phyloP scores from a whole-genome alignment of 2,888 invertebrate genomes.

The Charanyca ferruginea region DNA sequence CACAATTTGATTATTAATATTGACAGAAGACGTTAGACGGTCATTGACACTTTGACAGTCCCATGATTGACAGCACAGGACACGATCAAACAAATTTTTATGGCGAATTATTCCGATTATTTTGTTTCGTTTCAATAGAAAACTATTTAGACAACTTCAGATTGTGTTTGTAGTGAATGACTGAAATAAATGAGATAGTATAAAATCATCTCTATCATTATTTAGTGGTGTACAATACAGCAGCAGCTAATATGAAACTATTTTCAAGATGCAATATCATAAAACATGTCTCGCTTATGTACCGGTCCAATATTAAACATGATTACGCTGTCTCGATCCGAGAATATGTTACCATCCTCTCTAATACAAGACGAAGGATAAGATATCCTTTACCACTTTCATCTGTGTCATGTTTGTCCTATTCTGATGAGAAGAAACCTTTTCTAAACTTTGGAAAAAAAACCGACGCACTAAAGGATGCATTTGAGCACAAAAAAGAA shows the following conservation, averaged over 20 bases:
- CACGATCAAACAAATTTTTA: conserved; percentile 15
- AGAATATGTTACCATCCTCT: conserved; percentile 65
- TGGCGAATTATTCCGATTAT: conserved; percentile 32
- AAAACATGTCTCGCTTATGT: conserved; percentile 72
- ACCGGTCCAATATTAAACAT: conserved; percentile 60
- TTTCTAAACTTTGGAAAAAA: conserved; percentile 86
- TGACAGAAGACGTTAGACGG: too few species aligned
- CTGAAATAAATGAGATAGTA: conserved; percentile 7
- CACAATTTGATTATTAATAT: too few species aligned
- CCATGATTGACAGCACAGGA: not conserved
- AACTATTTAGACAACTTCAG: conserved; percentile 21
- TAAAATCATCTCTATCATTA: conserved; percentile 1
- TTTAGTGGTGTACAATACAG: conserved; percentile 8
- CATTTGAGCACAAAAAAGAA: conserved; percentile 92
- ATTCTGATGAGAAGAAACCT: conserved; percentile 82
- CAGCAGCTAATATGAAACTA: conserved; percentile 74
- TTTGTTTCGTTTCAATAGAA: conserved; percentile 16
- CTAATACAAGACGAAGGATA: conserved; percentile 64
- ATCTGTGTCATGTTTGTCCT: conserved; percentile 76
- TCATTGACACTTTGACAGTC: too few species aligned
- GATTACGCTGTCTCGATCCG: conserved; percentile 67
- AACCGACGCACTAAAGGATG: conserved; percentile 89
- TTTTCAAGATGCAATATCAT: conserved; percentile 70
- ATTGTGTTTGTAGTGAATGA: conserved; percentile 23
- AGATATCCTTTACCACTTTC: conserved; percentile 69